Evolutionary conservation across 23 tunicate genomes (phyloP).

Genomic region (Halocynthia roretzi): DNA sequence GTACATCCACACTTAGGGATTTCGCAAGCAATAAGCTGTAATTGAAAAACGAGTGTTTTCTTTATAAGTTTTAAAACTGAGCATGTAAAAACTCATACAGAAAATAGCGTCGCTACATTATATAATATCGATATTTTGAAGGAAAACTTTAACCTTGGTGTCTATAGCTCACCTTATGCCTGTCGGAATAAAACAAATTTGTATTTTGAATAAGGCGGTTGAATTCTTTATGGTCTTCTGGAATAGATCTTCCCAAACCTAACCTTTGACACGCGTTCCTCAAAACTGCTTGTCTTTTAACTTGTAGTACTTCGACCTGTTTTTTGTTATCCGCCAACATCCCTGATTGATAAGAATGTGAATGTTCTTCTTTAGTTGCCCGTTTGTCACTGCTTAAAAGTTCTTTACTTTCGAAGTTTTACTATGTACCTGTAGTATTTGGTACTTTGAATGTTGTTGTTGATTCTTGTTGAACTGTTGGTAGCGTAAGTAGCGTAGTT

Average conservation of each 20-base stretch:
- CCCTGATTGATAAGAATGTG: no score
- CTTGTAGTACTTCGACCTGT: not conserved
- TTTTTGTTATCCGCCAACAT: no score
- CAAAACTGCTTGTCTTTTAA: not conserved
- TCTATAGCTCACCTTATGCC: not conserved
- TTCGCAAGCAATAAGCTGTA: slow-evolving; percentile 9
- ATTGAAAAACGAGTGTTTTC: not conserved
- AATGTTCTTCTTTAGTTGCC: no score
- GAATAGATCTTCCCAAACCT: not conserved
- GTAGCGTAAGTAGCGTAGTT: no score
- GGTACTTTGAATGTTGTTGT: no score
- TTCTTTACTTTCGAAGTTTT: no score
- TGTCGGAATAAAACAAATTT: not conserved
- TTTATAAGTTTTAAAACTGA: no score
- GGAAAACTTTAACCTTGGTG: not conserved
- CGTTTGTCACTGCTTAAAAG: no score
- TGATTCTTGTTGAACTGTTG: no score
- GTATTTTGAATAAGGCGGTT: not conserved
- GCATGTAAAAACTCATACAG: no score
- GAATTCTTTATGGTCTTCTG: not conserved
- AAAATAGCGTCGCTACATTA: no score
- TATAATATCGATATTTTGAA: not conserved
- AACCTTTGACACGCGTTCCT: not conserved
- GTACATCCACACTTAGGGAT: slow-evolving; percentile 3
- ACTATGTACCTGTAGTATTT: no score